A percentile compares a stretch with the other conserved stretches of the same genome.
Evolutionary conservation across 2,888 invertebrate genomes (phyloP).

Genomic region (Meta bourneti): DNA sequence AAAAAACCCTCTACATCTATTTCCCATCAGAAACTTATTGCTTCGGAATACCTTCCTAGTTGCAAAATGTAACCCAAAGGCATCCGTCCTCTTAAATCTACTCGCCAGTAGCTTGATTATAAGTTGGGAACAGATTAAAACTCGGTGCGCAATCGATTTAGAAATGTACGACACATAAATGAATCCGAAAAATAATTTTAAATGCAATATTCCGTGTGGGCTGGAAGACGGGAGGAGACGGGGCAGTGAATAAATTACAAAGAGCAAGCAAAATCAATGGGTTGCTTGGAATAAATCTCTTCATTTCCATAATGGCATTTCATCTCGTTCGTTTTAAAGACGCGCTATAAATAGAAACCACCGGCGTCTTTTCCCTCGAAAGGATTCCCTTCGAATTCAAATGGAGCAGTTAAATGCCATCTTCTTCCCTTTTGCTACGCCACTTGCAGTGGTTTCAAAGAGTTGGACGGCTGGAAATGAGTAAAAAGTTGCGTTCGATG

Average conservation of each 20-base stretch:
- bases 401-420: conserved; percentile 5
- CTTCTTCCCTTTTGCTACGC: not conserved
- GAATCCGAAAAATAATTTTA: conserved; percentile 38
- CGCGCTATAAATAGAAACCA: conserved; percentile 51
- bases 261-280: conserved; percentile 43
- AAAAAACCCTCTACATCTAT: too few relatives aligned
- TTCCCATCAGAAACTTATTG: too few relatives aligned
- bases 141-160: conserved; percentile 14
- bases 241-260: conserved; percentile 23
- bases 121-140: conserved; percentile 35
- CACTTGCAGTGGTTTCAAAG: not conserved
- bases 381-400: conserved; percentile 1
- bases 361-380: not conserved
- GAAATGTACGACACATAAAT: conserved; percentile 28
- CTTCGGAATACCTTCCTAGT: too few relatives aligned
- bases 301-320: conserved; percentile 64
- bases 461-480: too few relatives aligned
- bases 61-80: too few relatives aligned
- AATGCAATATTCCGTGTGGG: conserved; percentile 23
- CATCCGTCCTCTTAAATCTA: too few relatives aligned
- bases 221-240: not conserved
- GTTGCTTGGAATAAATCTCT: conserved; percentile 48
- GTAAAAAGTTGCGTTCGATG: too few relatives aligned
- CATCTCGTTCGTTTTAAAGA: conserved; percentile 54
- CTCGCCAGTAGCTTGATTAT: conserved; percentile 23